These are phyloP conservation scores for Pteria penguin DNA, from an alignment of 2,888 invertebrate species.

Conservation along the genomic window DNA sequence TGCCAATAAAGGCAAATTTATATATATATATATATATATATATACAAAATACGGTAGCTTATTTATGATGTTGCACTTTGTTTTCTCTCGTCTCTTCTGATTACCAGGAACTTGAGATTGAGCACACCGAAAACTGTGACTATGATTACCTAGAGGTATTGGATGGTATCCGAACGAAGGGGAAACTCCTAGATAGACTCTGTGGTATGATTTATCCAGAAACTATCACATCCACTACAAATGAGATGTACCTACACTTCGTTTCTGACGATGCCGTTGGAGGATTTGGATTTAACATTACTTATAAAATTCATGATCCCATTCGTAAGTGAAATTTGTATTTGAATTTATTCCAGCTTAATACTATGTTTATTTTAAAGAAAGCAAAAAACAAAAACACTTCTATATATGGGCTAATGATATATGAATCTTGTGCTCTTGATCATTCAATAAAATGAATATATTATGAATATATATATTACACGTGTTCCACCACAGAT, in stretches of 20 bases:
- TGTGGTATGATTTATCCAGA: constrained; percentile 65
- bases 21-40: too few relatives aligned
- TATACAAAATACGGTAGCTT: too few relatives aligned
- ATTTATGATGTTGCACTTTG: too few relatives aligned
- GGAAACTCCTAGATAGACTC: constrained; percentile 42
- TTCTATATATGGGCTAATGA: too few relatives aligned
- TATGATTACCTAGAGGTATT: constrained; percentile 63
- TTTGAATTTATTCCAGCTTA: too few relatives aligned
- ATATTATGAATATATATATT: too few relatives aligned
- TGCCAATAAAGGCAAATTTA: too few relatives aligned
- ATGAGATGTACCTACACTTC: constrained; percentile 58
- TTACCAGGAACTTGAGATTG: constrained; percentile 60
- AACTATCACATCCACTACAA: constrained; percentile 55
- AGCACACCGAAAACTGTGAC: constrained; percentile 54
- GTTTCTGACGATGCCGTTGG: constrained; percentile 59
- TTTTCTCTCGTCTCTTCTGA: not conserved
- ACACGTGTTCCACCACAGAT: too few relatives aligned
- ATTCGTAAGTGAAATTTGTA: constrained; percentile 40
- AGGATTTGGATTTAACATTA: constrained; percentile 67
- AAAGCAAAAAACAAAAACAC: too few relatives aligned
- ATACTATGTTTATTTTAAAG: too few relatives aligned
- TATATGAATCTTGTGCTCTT: too few relatives aligned
- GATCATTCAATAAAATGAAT: too few relatives aligned
- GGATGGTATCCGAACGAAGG: constrained; percentile 52
- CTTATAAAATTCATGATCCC: constrained; percentile 52